phyloP scores from a whole-genome alignment of 1,140 invertebrate species.

The Brachionus manjavacas region DNA sequence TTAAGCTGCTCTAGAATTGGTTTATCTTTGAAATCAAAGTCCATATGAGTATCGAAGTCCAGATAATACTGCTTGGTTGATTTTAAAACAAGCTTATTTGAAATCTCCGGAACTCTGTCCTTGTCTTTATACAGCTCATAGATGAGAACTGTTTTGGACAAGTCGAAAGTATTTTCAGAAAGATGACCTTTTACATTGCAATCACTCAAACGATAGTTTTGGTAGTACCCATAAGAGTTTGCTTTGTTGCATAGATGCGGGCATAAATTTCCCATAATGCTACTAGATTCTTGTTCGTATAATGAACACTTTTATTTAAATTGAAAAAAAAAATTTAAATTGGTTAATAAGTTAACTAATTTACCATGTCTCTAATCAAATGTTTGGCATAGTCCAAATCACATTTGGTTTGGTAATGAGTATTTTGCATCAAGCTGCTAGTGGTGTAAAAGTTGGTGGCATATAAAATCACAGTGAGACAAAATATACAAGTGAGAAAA shows the following conservation, averaged over 20 bases:
- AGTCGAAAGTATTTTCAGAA: background rate
- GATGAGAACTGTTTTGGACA: conserved; percentile 4
- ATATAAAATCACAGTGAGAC: background rate
- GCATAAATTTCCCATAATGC: background rate
- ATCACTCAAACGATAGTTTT: background rate
- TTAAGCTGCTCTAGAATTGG: conserved; percentile 14
- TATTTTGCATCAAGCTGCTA: background rate
- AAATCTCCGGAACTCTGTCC: background rate
- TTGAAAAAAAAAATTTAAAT: too few species aligned
- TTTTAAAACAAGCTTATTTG: conserved; percentile 5
- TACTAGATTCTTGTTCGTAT: background rate
- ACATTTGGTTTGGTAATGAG: background rate
- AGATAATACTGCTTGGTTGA: conserved; percentile 24
- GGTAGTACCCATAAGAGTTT: background rate
- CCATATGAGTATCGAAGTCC: conserved; percentile 22
- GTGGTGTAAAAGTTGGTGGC: background rate
- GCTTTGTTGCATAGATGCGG: background rate
- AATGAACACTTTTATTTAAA: conserved; percentile 5
- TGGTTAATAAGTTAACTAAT: too few species aligned
- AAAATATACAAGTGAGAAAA: background rate
- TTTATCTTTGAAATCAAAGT: background rate
- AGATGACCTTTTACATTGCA: background rate
- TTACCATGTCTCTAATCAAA: background rate
- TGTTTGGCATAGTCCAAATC: background rate
- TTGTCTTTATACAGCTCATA: background rate